Percentiles rank a stretch among this genome's conserved stretches.
Conservation (phyloP, 1,140 invertebrate genomes). For the Diorhabda carinulata region DNA sequence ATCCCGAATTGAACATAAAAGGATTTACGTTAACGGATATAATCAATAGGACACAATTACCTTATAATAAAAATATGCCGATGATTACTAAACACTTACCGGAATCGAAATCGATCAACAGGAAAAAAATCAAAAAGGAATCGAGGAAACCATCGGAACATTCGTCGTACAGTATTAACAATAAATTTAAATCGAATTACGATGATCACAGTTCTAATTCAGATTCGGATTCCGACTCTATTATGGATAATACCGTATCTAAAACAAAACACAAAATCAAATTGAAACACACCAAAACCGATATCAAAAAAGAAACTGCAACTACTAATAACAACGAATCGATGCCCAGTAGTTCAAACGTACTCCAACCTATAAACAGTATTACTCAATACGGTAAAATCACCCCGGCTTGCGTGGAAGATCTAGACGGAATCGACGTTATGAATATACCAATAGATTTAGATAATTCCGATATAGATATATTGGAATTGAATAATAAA, state of each 20-base stretch:
- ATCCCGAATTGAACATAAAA: slow-evolving; percentile 39
- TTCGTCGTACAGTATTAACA: slow-evolving; percentile 4
- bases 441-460: slow-evolving; percentile 63
- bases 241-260: slow-evolving; percentile 24
- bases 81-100: slow-evolving; percentile 43
- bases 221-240: slow-evolving; percentile 45
- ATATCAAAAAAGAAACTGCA: slow-evolving; percentile 34
- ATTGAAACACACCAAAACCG: slow-evolving; percentile 27
- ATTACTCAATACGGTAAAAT: slow-evolving; percentile 41
- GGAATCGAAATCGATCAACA: slow-evolving; percentile 36
- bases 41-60: slow-evolving; percentile 44
- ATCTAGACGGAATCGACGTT: slow-evolving; percentile 61
- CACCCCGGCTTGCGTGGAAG: slow-evolving; percentile 49
- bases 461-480: slow-evolving; percentile 57
- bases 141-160: slow-evolving; percentile 26
- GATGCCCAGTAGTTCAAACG: slow-evolving; percentile 6
- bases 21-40: slow-evolving; percentile 39
- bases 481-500: slow-evolving; percentile 49
- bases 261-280: slow-evolving; percentile 25
- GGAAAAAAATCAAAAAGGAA: slow-evolving; percentile 39
- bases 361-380: slow-evolving; percentile 19
- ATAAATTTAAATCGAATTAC: slow-evolving; percentile 12
- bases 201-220: slow-evolving; percentile 43
- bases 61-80: slow-evolving; percentile 47
- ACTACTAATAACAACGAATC: slow-evolving; percentile 8